Conservation (phyloP, 2,113 vertebrate species). For the Pachypanchax playfairii region DNA sequence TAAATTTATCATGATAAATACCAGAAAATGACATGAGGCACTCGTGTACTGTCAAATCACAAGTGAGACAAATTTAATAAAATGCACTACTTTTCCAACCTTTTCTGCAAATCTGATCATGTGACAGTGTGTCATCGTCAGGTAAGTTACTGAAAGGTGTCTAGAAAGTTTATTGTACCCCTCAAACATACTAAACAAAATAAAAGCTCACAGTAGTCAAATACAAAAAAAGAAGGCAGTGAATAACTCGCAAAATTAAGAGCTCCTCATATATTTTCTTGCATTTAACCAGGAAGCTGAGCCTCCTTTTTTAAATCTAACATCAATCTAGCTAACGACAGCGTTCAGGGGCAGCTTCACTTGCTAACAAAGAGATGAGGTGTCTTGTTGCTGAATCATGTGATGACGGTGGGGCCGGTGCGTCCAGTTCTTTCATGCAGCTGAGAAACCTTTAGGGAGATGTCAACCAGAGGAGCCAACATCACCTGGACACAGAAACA, state of each 20-base stretch:
- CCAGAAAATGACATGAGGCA: constrained; percentile 19
- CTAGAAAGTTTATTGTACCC: neutral
- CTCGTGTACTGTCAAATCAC: no score
- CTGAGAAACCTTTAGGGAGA: constrained; percentile 92
- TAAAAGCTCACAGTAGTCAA: neutral
- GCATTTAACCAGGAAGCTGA: neutral
- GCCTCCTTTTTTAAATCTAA: constrained; percentile 27
- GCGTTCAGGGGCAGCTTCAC: constrained; percentile 50
- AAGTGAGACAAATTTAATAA: neutral
- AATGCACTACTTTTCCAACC: neutral
- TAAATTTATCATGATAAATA: constrained; percentile 3
- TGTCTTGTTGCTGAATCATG: constrained; percentile 79
- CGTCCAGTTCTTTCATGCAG: constrained; percentile 91
- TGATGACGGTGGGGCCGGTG: constrained; percentile 91
- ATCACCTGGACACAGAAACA: constrained; percentile 84
- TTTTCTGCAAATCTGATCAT: neutral
- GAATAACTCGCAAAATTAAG: constrained; percentile 15
- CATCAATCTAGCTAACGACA: constrained; percentile 23
- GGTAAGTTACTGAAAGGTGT: neutral
- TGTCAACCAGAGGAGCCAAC: constrained; percentile 92
- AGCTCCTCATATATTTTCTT: constrained; percentile 15
- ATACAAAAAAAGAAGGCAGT: constrained; percentile 17
- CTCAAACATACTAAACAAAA: neutral
- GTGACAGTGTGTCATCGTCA: neutral
- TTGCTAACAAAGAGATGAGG: constrained; percentile 28